Conservation (phyloP, 2,113 vertebrate genomes). For the Ramphastos sulfuratus region DNA sequence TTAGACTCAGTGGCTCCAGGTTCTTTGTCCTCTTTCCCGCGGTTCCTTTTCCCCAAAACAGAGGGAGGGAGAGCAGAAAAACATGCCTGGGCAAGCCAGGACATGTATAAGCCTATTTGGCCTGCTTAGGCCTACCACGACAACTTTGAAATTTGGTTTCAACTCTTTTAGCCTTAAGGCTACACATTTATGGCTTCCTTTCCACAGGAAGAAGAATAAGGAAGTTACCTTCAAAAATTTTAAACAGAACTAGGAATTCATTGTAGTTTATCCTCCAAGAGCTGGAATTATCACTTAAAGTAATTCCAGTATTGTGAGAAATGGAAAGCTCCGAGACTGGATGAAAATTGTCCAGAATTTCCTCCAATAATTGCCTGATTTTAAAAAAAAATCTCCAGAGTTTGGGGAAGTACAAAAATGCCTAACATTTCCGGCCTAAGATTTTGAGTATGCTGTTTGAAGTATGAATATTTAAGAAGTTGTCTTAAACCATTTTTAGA, state of each 20-base stretch:
- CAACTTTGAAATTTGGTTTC: not conserved
- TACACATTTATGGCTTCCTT: not conserved
- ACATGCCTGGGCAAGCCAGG: too few species aligned
- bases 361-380: not conserved
- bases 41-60: too few species aligned
- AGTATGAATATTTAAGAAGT: conserved; percentile 52
- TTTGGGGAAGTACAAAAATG: conserved; percentile 26
- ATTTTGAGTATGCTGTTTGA: not conserved
- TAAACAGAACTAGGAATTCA: not conserved
- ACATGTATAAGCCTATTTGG: too few species aligned
- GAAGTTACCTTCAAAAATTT: not conserved
- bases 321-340: not conserved
- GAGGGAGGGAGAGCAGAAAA: too few species aligned
- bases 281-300: not conserved
- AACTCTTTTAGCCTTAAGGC: not conserved
- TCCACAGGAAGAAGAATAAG: not conserved
- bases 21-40: too few species aligned
- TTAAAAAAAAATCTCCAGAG: not conserved
- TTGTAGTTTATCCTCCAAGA: not conserved
- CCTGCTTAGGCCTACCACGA: too few species aligned
- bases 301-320: not conserved
- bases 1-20: too few species aligned
- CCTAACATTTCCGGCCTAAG: conserved; percentile 14
- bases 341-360: not conserved
- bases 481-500: conserved; percentile 42